phyloP scores from a whole-genome alignment of 30 jellyfish, hydroid and myxozoan genomes.

The Turritopsis dohrnii region DNA sequence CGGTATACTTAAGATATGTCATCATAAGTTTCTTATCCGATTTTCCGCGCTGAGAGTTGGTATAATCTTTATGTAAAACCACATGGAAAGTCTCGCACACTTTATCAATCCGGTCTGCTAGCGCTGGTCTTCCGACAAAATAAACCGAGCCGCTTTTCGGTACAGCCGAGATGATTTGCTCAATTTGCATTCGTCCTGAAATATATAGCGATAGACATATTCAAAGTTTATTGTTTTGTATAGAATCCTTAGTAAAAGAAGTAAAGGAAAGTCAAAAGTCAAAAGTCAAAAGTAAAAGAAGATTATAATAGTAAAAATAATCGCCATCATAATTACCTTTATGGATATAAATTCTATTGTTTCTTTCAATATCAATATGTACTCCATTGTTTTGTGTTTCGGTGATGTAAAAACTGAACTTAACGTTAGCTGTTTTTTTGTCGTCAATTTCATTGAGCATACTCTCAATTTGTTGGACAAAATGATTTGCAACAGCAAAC shows the following conservation, averaged over 20 bases:
- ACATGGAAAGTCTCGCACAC: neutral
- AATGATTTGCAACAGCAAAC: neutral
- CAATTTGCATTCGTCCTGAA: conserved; percentile 15
- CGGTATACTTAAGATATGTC: neutral
- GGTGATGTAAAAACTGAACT: neutral
- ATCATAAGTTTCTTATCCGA: conserved; percentile 18
- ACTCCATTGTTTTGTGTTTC: neutral
- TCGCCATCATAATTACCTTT: no score
- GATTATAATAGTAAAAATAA: no score
- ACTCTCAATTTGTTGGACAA: neutral
- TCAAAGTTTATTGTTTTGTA: neutral
- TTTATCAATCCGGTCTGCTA: conserved; percentile 7
- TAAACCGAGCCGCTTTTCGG: conserved; percentile 1
- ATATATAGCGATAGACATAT: neutral
- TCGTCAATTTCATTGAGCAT: neutral
- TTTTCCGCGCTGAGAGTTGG: conserved; percentile 27
- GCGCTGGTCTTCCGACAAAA: conserved; percentile 33
- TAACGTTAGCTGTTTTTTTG: neutral
- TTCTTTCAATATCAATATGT: neutral
- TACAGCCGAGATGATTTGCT: neutral
- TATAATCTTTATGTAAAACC: neutral
- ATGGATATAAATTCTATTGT: neutral
- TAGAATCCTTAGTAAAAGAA: no score
- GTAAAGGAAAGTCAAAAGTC: neutral
- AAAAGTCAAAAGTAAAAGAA: no score